A percentile compares a stretch with the other conserved stretches of the same genome.
These are phyloP conservation scores for Xiphophorus maculatus DNA, from an alignment of 2,113 vertebrate genomes.

Conservation along the genomic window DNA sequence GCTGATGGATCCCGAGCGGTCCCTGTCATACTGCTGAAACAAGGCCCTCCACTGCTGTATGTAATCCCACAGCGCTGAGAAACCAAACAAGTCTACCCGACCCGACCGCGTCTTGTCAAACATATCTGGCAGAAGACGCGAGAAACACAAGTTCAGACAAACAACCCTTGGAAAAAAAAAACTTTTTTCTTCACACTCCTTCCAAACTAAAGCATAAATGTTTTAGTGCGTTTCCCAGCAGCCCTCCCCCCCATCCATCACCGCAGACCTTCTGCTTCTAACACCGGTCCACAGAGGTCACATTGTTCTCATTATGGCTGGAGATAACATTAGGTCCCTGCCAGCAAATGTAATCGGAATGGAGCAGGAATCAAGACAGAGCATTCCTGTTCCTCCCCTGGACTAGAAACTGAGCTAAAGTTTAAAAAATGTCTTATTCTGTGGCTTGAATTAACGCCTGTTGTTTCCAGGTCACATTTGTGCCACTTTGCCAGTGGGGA, in stretches of 20 bases:
- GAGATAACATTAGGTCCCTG: not conserved
- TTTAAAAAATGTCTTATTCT: not conserved
- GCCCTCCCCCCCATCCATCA: not conserved
- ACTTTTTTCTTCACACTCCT: not conserved
- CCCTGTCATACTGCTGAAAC: constrained; percentile 93
- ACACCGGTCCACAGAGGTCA: not conserved
- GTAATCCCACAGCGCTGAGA: constrained; percentile 90
- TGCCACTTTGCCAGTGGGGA: constrained; percentile 3
- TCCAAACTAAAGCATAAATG: not conserved
- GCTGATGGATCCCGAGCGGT: constrained; percentile 89
- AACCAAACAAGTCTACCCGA: constrained; percentile 88
- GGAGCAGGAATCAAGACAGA: not conserved
- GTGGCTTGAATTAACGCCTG: not conserved
- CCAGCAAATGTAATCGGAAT: not conserved
- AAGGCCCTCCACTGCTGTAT: constrained; percentile 91
- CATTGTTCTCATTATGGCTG: not conserved
- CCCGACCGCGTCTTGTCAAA: constrained; percentile 91
- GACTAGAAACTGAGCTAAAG: not conserved
- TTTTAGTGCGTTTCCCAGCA: not conserved
- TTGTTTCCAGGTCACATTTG: not conserved
- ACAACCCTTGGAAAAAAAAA: not conserved
- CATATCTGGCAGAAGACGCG: constrained; percentile 84
- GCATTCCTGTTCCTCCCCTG: too few species aligned
- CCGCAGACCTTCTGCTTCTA: not conserved
- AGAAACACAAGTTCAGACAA: constrained; percentile 6